Evolutionary conservation across 2,797 vertebrate species (phyloP), one percentile per base, ranked within the genome.

Genomic region (Momotus momota): DNA sequence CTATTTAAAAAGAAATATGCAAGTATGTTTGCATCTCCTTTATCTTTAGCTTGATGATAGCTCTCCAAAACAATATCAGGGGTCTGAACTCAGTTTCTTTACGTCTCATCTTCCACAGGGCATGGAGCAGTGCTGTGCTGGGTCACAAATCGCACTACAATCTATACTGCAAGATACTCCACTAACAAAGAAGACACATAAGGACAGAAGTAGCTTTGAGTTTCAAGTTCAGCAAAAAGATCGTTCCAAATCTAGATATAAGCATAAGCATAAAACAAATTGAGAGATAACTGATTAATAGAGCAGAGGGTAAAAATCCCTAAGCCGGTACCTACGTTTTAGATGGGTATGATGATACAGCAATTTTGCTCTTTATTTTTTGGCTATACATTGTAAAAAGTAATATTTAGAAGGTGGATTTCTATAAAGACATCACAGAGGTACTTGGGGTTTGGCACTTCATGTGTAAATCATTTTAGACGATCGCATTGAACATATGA

Each of bases 91-190:
- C 23, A 8, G 8, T 73, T 84, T 85, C 12, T 33, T 41, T 55
- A 87, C 48, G 12, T 46, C 22, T 73, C 8, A 14, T 51, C 46
- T 93, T 83, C 64, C 38, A 15, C 21, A 70, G 38, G 31, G 4
- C 3, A 2, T 12, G 19, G 2, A 35, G 23, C 19, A 61, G 6
- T 0, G 0, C 14, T 52, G 15, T 27, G 23, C 6, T 45, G n/a
- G 11, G 27, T 87, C 27, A 64, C 46, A 92, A 86, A 81, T 23
- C 25, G 41, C 12, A 10, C 10, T 41, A 27, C 35, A 88, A 16
- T 62, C 9, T 7, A 45, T 9, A 48, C 10, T 58, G 9, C 25
- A 60, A 55, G 9, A 29, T 20, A 29, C 1, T 2, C 14, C 5
- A 55, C 19, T 77, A 54, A 51, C 7, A 43, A 70, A 45, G 54